Conservation (phyloP, 2,888 invertebrate genomes). For the Plagodis pulveraria region DNA sequence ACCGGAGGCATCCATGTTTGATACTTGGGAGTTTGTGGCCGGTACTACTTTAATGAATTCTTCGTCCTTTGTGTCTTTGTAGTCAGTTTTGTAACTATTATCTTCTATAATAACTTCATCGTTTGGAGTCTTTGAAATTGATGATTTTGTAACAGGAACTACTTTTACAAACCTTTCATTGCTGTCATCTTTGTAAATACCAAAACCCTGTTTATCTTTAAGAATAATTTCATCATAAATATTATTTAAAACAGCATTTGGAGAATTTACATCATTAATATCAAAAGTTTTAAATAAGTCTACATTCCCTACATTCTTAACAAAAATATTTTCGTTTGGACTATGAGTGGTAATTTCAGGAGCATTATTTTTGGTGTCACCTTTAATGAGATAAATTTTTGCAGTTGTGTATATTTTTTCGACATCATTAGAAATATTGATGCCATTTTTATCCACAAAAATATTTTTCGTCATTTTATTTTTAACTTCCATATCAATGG, state of each 20-base stretch:
- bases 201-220: constrained; percentile 7
- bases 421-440: too few species aligned
- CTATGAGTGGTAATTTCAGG: too few species aligned
- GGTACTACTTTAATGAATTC: constrained; percentile 8
- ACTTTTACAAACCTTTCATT: constrained; percentile 10
- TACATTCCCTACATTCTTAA: too few species aligned
- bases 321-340: too few species aligned
- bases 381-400: neutral
- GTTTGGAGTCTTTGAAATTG: too few species aligned
- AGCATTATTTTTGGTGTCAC: too few species aligned
- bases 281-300: too few species aligned
- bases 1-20: neutral
- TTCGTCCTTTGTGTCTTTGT: neutral
- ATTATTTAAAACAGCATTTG: neutral
- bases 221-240: neutral
- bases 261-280: neutral
- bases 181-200: constrained; percentile 3
- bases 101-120: too few species aligned
- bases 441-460: neutral
- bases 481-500: neutral
- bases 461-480: constrained; percentile 25
- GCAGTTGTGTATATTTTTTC: too few species aligned
- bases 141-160: constrained; percentile 2
- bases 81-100: constrained; percentile 1
- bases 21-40: neutral